A percentile compares a stretch with the other conserved stretches of the same genome.
phyloP scores from a whole-genome alignment of 2,797 vertebrate species.

The Glossophaga mutica region DNA sequence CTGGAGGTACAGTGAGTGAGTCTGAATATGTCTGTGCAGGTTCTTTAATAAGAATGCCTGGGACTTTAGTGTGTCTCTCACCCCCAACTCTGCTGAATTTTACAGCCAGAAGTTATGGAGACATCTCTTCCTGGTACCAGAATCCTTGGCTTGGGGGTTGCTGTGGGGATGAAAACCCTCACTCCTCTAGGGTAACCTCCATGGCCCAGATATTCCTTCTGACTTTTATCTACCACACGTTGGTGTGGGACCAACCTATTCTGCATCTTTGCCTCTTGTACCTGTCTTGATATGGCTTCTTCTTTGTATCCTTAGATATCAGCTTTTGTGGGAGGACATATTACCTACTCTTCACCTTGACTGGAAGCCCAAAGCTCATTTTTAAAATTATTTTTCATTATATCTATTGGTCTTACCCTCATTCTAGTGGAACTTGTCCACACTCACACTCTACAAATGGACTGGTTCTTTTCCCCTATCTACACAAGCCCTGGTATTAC shows the following conservation, averaged over 20 bases:
- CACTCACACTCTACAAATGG: neutral
- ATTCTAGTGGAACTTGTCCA: neutral
- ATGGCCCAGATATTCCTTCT: neutral
- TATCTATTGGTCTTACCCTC: neutral
- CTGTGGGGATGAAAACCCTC: neutral
- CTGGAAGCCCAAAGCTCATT: neutral
- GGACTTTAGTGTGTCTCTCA: neutral
- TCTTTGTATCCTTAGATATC: neutral
- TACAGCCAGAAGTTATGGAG: neutral
- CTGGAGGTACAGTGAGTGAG: neutral
- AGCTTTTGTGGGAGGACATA: neutral
- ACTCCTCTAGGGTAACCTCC: neutral
- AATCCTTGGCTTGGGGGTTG: neutral
- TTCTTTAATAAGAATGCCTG: neutral
- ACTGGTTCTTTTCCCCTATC: neutral
- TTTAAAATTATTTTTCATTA: neutral
- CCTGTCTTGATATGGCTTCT: neutral
- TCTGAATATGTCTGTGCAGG: neutral
- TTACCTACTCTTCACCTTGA: neutral
- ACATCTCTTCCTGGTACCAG: neutral
- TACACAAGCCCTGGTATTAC: neutral
- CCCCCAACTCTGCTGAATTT: neutral
- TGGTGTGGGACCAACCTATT: neutral
- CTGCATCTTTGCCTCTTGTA: neutral
- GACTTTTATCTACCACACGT: neutral